Evolutionary conservation across 2,797 vertebrate genomes (phyloP).

Genomic region (Zenarchopterus dispar): DNA sequence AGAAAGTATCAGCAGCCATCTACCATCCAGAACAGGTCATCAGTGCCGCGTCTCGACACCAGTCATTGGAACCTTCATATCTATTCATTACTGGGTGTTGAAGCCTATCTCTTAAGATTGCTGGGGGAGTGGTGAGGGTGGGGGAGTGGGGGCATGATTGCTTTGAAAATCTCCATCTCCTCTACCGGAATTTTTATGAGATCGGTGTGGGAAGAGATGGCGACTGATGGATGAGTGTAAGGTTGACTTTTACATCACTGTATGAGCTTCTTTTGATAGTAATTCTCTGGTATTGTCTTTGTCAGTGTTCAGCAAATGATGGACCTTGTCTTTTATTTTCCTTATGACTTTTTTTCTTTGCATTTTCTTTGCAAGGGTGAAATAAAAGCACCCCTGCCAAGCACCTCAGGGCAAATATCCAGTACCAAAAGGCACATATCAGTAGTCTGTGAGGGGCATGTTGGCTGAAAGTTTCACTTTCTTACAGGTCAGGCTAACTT

Average conservation of each 20-base stretch:
- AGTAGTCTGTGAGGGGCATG: slow-evolving; percentile 34
- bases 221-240: slow-evolving; percentile 18
- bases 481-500: slow-evolving; percentile 18
- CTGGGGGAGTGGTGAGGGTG: slow-evolving; percentile 17
- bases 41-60: slow-evolving; percentile 23
- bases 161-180: slow-evolving; percentile 28
- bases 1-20: slow-evolving; percentile 27
- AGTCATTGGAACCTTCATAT: slow-evolving; percentile 28
- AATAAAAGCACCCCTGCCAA: slow-evolving; percentile 43
- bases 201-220: neutral
- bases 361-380: slow-evolving; percentile 41
- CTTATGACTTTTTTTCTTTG: slow-evolving; percentile 17
- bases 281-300: slow-evolving; percentile 8
- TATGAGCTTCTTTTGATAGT: slow-evolving; percentile 10
- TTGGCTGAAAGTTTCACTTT: slow-evolving; percentile 36
- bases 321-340: neutral
- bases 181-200: slow-evolving; percentile 22
- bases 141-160: slow-evolving; percentile 2
- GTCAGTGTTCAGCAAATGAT: slow-evolving; percentile 31
- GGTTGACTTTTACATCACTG: slow-evolving; percentile 13
- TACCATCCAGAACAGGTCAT: slow-evolving; percentile 38
- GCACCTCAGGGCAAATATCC: slow-evolving; percentile 47
- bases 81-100: slow-evolving; percentile 39
- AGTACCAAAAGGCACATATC: slow-evolving; percentile 63
- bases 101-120: slow-evolving; percentile 34